phyloP scores from a whole-genome alignment of 2,113 vertebrate genomes.

The Felis catus region F.catus_Fca126_mat1.0 CM031419.1:150320501-150321000 shows the following conservation, averaged over 20 bases:
- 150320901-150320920: conserved; percentile 14
- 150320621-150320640: neutral
- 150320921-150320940: conserved; percentile 29
- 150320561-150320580: conserved; percentile 41
- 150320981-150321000: neutral
- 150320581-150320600: neutral
- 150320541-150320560: conserved; percentile 55
- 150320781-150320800: neutral
- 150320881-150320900: conserved; percentile 21
- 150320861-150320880: conserved; percentile 11
- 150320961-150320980: conserved; percentile 43
- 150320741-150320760: no score
- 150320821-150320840: neutral
- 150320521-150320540: neutral
- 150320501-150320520: neutral
- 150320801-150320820: neutral
- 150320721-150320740: neutral
- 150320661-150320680: neutral
- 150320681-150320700: neutral
- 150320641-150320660: neutral
- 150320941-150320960: neutral
- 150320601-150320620: neutral
- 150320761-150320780: neutral
- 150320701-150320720: neutral
- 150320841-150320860: neutral